Conservation (phyloP, 2,113 vertebrate genomes). For the Oncorhynchus nerka region DNA sequence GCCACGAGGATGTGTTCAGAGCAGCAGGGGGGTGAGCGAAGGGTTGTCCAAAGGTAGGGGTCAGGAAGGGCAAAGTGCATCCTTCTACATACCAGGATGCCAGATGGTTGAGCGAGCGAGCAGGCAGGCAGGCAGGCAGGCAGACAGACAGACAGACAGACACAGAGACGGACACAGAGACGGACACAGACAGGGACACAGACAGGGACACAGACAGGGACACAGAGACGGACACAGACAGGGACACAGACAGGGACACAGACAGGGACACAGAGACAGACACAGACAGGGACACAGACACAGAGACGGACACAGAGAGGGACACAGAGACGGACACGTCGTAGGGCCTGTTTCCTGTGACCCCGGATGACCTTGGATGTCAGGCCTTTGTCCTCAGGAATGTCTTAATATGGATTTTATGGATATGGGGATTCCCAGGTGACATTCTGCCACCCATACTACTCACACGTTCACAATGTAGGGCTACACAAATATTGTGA, state of each 20-base stretch:
- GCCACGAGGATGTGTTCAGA: conserved; percentile 19
- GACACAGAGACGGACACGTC: neutral
- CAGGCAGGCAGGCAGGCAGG: neutral
- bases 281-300: no score
- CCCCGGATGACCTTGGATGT: conserved; percentile 37
- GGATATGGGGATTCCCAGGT: conserved; percentile 28
- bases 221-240: no score
- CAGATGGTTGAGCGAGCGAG: conserved; percentile 49
- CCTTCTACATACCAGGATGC: conserved; percentile 52
- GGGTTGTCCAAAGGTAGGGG: conserved; percentile 17
- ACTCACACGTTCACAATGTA: no score
- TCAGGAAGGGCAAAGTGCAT: conserved; percentile 48
- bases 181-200: no score
- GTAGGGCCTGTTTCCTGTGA: conserved; percentile 53
- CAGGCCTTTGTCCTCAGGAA: conserved; percentile 56
- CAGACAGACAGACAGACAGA: neutral
- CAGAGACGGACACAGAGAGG: no score
- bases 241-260: no score
- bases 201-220: no score
- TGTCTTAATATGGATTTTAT: conserved; percentile 33
- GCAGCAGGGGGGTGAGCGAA: conserved; percentile 37
- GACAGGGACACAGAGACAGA: no score
- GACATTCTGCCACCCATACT: neutral
- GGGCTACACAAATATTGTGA: no score
- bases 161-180: neutral